A percentile compares a stretch with the other conserved stretches of the same genome.
Evolutionary conservation across 2,797 vertebrate species (phyloP).

Genomic region (Falco biarmicus): DNA sequence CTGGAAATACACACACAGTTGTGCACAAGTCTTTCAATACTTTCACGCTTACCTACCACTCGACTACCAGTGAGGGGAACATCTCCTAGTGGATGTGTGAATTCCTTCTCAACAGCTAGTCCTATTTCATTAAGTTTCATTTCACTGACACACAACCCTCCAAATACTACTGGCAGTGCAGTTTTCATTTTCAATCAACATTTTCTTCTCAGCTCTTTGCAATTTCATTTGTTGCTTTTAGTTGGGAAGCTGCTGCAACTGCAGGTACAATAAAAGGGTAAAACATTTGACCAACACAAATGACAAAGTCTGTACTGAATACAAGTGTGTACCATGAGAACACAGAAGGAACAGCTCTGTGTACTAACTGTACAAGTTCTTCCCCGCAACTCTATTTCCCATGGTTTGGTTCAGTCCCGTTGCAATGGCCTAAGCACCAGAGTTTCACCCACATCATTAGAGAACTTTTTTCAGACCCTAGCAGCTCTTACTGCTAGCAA

Average conservation of each 20-base stretch:
- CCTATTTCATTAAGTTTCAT: not conserved
- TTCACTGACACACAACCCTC: not conserved
- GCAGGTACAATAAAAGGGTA: not conserved
- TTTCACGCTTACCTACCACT: not conserved
- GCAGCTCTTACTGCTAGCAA: not conserved
- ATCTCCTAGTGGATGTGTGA: not conserved
- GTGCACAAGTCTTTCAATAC: not conserved
- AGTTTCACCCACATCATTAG: not conserved
- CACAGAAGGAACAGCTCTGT: not conserved
- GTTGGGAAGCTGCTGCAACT: not conserved
- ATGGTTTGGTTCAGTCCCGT: not conserved
- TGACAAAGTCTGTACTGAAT: not conserved
- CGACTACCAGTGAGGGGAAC: not conserved
- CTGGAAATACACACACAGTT: conserved; percentile 72
- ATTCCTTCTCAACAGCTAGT: not conserved
- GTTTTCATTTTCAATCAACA: not conserved
- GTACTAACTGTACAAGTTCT: not conserved
- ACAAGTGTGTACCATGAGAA: not conserved
- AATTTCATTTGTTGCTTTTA: not conserved
- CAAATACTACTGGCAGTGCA: not conserved
- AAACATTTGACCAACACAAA: not conserved
- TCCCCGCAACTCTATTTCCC: not conserved
- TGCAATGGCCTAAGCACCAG: not conserved
- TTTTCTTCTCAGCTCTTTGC: not conserved
- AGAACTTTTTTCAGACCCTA: not conserved